These are phyloP conservation scores for Crematogaster levior DNA, from an alignment of 2,888 invertebrate genomes.

Conservation along the genomic window DNA sequence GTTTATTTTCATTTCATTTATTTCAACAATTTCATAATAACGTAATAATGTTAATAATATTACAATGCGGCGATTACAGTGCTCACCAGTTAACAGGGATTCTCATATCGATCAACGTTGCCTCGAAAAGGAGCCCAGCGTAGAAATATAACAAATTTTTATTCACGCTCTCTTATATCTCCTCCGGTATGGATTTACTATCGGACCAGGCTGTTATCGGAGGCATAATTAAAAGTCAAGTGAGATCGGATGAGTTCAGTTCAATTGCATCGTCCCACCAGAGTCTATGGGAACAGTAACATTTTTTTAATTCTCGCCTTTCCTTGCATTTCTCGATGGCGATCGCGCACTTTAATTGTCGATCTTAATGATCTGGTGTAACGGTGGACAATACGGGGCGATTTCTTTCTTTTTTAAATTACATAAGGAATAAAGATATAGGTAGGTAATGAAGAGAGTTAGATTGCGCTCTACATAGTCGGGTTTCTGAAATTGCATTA, in stretches of 20 bases:
- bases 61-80: conserved; percentile 85
- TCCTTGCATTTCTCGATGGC: conserved; percentile 36
- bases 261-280: conserved; percentile 81
- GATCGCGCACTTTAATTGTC: conserved; percentile 46
- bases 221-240: conserved; percentile 81
- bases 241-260: conserved; percentile 83
- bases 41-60: conserved; percentile 85
- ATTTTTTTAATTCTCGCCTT: conserved; percentile 57
- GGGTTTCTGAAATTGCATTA: conserved; percentile 57
- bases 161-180: conserved; percentile 69
- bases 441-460: conserved; percentile 76
- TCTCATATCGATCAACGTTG: conserved; percentile 85
- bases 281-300: conserved; percentile 76
- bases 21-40: conserved; percentile 86
- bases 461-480: conserved; percentile 72
- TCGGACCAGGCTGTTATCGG: conserved; percentile 81
- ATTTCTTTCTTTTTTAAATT: conserved; percentile 65
- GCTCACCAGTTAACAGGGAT: conserved; percentile 85
- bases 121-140: conserved; percentile 85
- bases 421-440: conserved; percentile 71
- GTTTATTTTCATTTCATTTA: conserved; percentile 85
- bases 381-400: conserved; percentile 73
- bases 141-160: conserved; percentile 85
- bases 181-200: conserved; percentile 83
- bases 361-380: conserved; percentile 70